Conservation (phyloP, 2,888 invertebrate genomes). For the Tromatobia lineatoria region DNA sequence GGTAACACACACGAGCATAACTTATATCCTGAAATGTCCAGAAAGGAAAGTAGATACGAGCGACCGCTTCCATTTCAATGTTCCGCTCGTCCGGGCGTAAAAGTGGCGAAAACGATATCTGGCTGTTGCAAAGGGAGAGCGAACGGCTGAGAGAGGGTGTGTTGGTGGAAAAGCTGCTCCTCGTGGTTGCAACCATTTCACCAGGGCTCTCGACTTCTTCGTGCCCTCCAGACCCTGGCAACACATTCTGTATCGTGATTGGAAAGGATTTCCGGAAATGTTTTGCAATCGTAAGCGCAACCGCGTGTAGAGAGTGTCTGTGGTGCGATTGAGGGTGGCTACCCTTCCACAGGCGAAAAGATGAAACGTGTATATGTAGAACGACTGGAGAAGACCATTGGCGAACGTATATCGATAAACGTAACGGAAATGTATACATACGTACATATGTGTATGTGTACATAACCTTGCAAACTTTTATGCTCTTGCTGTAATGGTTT, state of each 20-base stretch:
- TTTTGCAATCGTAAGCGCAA: slow-evolving; percentile 60
- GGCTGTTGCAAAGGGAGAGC: slow-evolving; percentile 61
- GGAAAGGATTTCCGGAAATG: slow-evolving; percentile 71
- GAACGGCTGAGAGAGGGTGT: slow-evolving; percentile 61
- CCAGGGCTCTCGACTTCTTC: slow-evolving; percentile 35
- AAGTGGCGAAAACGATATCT: slow-evolving; percentile 81
- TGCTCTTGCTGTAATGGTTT: slow-evolving; percentile 1
- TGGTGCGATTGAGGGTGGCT: slow-evolving; percentile 28
- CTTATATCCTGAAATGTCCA: slow-evolving; percentile 80
- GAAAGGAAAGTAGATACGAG: slow-evolving; percentile 79
- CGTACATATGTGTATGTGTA: not conserved
- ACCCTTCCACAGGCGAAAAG: slow-evolving; percentile 35
- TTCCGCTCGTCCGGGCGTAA: slow-evolving; percentile 82
- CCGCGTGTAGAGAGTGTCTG: slow-evolving; percentile 40
- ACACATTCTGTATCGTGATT: slow-evolving; percentile 65
- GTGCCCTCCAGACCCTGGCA: slow-evolving; percentile 35
- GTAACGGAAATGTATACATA: slow-evolving; percentile 24
- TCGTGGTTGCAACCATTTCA: slow-evolving; percentile 45
- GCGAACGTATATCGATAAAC: slow-evolving; percentile 53
- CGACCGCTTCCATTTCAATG: slow-evolving; percentile 83
- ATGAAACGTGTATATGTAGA: slow-evolving; percentile 34
- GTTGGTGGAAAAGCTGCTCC: slow-evolving; percentile 41
- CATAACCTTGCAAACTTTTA: slow-evolving; percentile 20
- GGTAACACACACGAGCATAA: slow-evolving; percentile 77
- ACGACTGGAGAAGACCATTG: slow-evolving; percentile 29